These are phyloP conservation scores for Eudasyphora cyanicolor DNA, from an alignment of 2,888 invertebrate genomes.

Conservation along the genomic window DNA sequence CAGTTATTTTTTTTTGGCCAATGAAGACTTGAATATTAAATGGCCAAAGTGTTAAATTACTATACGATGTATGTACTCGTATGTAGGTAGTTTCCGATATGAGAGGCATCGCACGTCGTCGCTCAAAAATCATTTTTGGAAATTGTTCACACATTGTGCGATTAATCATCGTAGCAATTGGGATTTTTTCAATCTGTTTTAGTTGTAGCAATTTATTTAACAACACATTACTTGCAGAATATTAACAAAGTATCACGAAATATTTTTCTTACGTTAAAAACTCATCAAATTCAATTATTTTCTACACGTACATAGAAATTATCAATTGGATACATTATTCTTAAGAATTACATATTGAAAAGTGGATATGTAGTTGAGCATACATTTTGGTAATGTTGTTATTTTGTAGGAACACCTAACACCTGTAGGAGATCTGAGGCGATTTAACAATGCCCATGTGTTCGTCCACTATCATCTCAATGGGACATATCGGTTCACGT, in stretches of 20 bases:
- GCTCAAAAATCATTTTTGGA: neutral
- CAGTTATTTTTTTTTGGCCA: neutral
- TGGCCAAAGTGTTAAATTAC: neutral
- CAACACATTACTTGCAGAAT: neutral
- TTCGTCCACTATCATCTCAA: too few species aligned
- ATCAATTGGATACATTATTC: too few species aligned
- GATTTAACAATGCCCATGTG: too few species aligned
- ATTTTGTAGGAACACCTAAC: too few species aligned
- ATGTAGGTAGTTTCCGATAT: neutral
- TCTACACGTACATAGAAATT: neutral
- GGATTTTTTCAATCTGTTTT: neutral
- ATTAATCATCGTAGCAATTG: slow-evolving; percentile 3
- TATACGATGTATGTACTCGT: neutral
- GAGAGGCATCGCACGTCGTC: neutral
- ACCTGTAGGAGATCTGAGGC: too few species aligned
- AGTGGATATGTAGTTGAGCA: too few species aligned
- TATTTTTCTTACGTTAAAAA: too few species aligned
- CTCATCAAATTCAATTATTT: neutral
- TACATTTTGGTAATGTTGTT: too few species aligned
- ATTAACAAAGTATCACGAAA: too few species aligned
- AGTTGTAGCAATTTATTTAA: neutral
- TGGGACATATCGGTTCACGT: too few species aligned
- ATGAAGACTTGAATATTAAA: neutral
- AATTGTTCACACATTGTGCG: neutral
- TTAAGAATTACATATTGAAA: too few species aligned